Percentiles rank a stretch among this genome's conserved stretches.
phyloP scores from a whole-genome alignment of 2,797 vertebrate genomes.

The Coilia nasus region DNA sequence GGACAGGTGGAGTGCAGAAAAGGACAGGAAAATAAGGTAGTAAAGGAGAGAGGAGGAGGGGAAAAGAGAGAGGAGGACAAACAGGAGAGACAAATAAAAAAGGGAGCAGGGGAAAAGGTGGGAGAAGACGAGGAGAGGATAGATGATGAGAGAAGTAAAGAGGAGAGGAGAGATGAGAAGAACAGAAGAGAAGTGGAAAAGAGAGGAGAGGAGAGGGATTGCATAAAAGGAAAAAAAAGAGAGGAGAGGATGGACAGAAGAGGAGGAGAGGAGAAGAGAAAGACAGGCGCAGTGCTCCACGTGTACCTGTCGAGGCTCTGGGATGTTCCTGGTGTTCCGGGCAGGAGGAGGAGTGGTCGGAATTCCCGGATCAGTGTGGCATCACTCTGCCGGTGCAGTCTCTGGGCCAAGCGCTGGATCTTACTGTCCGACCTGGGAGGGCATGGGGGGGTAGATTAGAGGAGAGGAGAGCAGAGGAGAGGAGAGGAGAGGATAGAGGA shows the following conservation, averaged over 20 bases:
- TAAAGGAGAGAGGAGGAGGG: background rate
- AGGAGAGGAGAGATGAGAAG: background rate
- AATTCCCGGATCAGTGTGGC: conserved; percentile 83
- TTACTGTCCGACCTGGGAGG: conserved; percentile 69
- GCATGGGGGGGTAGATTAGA: background rate
- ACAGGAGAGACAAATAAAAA: background rate
- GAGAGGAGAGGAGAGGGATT: background rate
- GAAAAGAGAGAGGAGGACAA: conserved; percentile 1
- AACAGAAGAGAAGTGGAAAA: background rate
- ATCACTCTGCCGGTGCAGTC: conserved; percentile 79
- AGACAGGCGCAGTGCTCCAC: conserved; percentile 56
- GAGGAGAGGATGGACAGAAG: background rate
- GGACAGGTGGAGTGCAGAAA: background rate
- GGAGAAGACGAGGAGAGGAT: background rate
- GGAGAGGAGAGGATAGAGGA: background rate
- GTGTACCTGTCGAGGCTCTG: conserved; percentile 83
- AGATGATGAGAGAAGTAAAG: background rate
- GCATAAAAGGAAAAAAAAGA: background rate
- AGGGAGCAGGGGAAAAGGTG: too few relatives aligned
- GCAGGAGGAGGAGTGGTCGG: conserved; percentile 76
- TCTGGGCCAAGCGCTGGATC: conserved; percentile 77
- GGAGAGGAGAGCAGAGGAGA: background rate
- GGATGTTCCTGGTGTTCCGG: conserved; percentile 69
- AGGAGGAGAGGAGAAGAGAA: background rate
- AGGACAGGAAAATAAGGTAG: background rate